A percentile compares a stretch with the other conserved stretches of the same genome.
These are phyloP conservation scores for Otus sunia DNA, from an alignment of 2,113 vertebrate genomes.

Conservation along the genomic window DNA sequence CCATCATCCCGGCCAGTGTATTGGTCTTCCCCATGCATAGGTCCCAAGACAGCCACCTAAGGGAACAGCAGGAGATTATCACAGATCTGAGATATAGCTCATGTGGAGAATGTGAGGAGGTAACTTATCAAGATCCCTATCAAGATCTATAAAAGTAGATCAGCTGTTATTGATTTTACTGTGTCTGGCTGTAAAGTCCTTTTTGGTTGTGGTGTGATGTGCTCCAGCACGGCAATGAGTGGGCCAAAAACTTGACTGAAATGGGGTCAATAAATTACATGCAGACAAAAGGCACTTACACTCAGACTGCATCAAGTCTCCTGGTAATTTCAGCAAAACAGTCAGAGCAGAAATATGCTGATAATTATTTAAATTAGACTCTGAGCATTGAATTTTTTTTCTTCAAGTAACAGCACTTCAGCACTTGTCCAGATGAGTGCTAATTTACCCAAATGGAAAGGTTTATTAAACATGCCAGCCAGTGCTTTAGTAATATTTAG, in stretches of 20 bases:
- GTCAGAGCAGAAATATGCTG: conserved; percentile 67
- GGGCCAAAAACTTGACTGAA: conserved; percentile 55
- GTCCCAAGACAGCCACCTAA: background rate
- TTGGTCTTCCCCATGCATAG: background rate
- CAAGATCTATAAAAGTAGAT: background rate
- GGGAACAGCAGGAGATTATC: background rate
- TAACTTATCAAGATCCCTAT: background rate
- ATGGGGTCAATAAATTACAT: conserved; percentile 64
- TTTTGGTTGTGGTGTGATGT: background rate
- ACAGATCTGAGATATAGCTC: background rate
- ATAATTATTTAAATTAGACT: conserved; percentile 75
- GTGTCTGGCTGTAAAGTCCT: background rate
- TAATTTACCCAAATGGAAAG: conserved; percentile 76
- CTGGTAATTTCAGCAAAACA: conserved; percentile 66
- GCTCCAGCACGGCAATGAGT: background rate
- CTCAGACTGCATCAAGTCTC: conserved; percentile 54
- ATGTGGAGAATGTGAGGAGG: accelerated
- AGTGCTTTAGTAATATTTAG: conserved; percentile 73
- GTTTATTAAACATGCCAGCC: conserved; percentile 74
- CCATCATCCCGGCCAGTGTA: background rate
- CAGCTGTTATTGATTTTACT: conserved; percentile 17
- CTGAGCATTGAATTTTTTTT: conserved; percentile 39
- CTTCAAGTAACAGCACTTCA: conserved; percentile 70
- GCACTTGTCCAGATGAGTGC: conserved; percentile 72
- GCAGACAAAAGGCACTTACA: conserved; percentile 63